Evolutionary conservation across 2,113 vertebrate species (phyloP).

Genomic region (Lepus europaeus): DNA sequence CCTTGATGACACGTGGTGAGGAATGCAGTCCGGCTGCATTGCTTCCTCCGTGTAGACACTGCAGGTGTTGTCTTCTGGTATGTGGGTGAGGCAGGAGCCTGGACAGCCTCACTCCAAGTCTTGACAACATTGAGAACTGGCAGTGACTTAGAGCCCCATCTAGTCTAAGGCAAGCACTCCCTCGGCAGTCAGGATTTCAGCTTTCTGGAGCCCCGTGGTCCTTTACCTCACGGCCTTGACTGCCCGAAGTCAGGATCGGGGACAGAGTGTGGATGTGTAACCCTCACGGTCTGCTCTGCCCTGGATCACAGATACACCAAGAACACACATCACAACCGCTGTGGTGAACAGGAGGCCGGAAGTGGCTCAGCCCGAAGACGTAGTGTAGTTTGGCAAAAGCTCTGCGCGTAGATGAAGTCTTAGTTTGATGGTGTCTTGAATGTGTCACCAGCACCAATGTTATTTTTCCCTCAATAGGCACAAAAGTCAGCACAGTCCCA

Average conservation of each 20-base stretch:
- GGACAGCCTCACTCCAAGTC: constrained; percentile 69
- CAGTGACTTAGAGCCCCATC: constrained; percentile 72
- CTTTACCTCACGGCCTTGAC: constrained; percentile 62
- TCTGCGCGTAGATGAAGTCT: constrained; percentile 33
- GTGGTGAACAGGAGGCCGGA: constrained; percentile 53
- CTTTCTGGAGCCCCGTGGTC: constrained; percentile 66
- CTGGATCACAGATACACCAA: constrained; percentile 65
- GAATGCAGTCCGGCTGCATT: constrained; percentile 21
- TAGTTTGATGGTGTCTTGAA: background rate
- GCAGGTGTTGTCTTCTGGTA: constrained; percentile 72
- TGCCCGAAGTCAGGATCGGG: constrained; percentile 42
- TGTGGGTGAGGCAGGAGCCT: constrained; percentile 64
- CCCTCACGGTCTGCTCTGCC: constrained; percentile 64
- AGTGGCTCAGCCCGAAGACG: background rate
- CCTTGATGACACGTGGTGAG: background rate
- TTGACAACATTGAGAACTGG: constrained; percentile 72
- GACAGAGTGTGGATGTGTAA: constrained; percentile 6
- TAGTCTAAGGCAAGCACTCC: constrained; percentile 68
- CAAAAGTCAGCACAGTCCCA: background rate
- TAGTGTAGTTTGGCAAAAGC: background rate
- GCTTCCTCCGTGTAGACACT: constrained; percentile 18
- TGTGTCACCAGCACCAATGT: background rate
- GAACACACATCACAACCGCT: constrained; percentile 39
- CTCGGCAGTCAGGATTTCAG: constrained; percentile 68
- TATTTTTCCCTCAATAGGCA: background rate